A percentile compares a stretch with the other conserved stretches of the same genome.
phyloP scores from a whole-genome alignment of 2,113 vertebrate species.

The Gadus chalcogrammus region DNA sequence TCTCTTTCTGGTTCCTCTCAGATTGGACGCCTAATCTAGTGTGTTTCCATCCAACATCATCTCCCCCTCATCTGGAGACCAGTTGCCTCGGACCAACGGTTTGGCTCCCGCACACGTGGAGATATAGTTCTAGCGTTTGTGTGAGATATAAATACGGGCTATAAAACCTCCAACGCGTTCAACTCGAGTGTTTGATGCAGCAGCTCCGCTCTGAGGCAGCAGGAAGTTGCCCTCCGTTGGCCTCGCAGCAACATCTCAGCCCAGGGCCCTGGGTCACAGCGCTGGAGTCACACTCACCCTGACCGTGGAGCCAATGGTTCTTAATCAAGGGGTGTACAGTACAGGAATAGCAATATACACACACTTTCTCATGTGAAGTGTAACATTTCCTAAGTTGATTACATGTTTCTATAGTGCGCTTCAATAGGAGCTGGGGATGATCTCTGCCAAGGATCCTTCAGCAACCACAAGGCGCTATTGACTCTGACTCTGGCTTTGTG shows the following conservation, averaged over 20 bases:
- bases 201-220: slow-evolving; percentile 15
- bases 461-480: slow-evolving; percentile 42
- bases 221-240: slow-evolving; percentile 1
- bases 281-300: slow-evolving; percentile 30
- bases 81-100: slow-evolving; percentile 6
- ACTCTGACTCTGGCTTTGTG: slow-evolving; percentile 39
- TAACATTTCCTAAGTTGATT: slow-evolving; percentile 61
- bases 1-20: slow-evolving; percentile 59
- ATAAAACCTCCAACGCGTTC: not conserved
- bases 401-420: slow-evolving; percentile 57
- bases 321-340: slow-evolving; percentile 27
- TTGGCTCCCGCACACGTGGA: too few species aligned
- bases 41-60: not conserved
- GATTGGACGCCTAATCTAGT: slow-evolving; percentile 62
- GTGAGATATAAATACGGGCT: not conserved
- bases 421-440: slow-evolving; percentile 32
- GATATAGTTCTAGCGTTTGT: not conserved
- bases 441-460: slow-evolving; percentile 61
- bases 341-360: slow-evolving; percentile 52
- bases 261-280: slow-evolving; percentile 9
- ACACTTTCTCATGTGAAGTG: slow-evolving; percentile 52
- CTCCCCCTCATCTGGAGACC: slow-evolving; percentile 30
- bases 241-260: not conserved
- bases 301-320: slow-evolving; percentile 20
- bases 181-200: not conserved